A percentile compares a stretch with the other conserved stretches of the same genome.
These are phyloP conservation scores for Patella caerulea DNA, from an alignment of 2,888 invertebrate genomes.

Conservation along the genomic window DNA sequence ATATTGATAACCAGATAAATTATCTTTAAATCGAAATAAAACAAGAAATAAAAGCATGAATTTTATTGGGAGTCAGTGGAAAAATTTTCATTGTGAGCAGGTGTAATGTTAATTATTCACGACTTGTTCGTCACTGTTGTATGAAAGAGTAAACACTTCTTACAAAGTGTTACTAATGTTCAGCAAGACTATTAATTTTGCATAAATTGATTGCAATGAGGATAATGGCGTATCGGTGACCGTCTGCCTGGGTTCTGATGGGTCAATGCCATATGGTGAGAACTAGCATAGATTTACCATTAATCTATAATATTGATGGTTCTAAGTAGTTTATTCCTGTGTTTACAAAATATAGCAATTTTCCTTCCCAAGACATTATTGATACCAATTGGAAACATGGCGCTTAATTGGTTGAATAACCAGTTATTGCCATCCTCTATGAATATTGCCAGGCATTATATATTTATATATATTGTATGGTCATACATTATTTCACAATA, in stretches of 20 bases:
- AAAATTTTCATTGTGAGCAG: slow-evolving; percentile 6
- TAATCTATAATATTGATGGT: slow-evolving; percentile 8
- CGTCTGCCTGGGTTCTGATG: background rate
- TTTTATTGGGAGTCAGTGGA: background rate
- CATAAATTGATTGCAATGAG: slow-evolving; percentile 28
- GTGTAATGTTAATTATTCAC: slow-evolving; percentile 26
- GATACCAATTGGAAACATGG: too few relatives aligned
- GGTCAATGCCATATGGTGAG: background rate
- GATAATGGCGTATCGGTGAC: slow-evolving; percentile 6
- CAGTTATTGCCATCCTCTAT: too few relatives aligned
- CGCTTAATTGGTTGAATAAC: too few relatives aligned
- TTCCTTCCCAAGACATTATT: too few relatives aligned
- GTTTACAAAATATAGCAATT: slow-evolving; percentile 2
- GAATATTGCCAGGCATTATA: too few relatives aligned
- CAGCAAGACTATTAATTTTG: slow-evolving; percentile 28
- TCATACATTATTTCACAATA: too few relatives aligned
- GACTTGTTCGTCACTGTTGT: slow-evolving; percentile 13
- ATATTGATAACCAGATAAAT: background rate
- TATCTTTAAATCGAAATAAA: slow-evolving; percentile 7
- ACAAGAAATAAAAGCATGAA: background rate
- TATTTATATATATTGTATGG: too few relatives aligned
- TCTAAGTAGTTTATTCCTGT: background rate
- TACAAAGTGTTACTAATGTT: slow-evolving; percentile 20
- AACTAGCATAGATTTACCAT: background rate
- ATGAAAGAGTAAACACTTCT: slow-evolving; percentile 18